Evolutionary conservation across 1,140 invertebrate species (phyloP).

Genomic region (Vanessa tameamea): DNA sequence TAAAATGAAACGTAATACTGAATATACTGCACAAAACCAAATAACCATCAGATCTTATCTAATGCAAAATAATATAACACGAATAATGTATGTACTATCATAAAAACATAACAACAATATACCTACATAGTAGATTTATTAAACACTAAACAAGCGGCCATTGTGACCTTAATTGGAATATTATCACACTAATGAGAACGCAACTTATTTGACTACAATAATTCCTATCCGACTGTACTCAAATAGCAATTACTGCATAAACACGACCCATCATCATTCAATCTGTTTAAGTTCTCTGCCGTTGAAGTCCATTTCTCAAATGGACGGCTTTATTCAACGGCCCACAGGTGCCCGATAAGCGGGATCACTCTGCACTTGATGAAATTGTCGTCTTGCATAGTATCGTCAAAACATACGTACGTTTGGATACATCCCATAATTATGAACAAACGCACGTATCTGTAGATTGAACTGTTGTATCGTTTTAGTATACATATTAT

Average conservation of each 20-base stretch:
- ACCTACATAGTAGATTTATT: not conserved
- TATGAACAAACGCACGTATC: too few species aligned
- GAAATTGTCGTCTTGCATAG: slow-evolving; percentile 63
- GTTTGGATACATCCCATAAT: not conserved
- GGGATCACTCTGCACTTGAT: slow-evolving; percentile 56
- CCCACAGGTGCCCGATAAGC: slow-evolving; percentile 69
- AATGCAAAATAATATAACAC: too few species aligned
- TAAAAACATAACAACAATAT: too few species aligned
- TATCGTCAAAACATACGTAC: slow-evolving; percentile 29
- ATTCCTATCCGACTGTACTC: slow-evolving; percentile 11
- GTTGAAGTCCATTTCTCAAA: slow-evolving; percentile 53
- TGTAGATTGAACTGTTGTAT: too few species aligned
- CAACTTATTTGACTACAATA: slow-evolving; percentile 5
- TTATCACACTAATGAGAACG: slow-evolving; percentile 4
- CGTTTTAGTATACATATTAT: too few species aligned
- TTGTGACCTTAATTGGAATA: slow-evolving; percentile 7
- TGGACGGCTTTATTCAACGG: slow-evolving; percentile 62
- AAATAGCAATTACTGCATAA: slow-evolving; percentile 28
- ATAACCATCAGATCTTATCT: too few species aligned
- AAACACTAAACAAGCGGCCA: slow-evolving; percentile 1
- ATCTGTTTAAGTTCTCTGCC: slow-evolving; percentile 27
- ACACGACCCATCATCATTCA: slow-evolving; percentile 30
- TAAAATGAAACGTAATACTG: too few species aligned
- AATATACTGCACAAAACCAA: too few species aligned
- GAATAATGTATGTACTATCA: too few species aligned